A percentile compares a stretch with the other conserved stretches of the same genome.
Conservation (phyloP, 2,113 vertebrate species). For the Atractosteus spatula region DNA sequence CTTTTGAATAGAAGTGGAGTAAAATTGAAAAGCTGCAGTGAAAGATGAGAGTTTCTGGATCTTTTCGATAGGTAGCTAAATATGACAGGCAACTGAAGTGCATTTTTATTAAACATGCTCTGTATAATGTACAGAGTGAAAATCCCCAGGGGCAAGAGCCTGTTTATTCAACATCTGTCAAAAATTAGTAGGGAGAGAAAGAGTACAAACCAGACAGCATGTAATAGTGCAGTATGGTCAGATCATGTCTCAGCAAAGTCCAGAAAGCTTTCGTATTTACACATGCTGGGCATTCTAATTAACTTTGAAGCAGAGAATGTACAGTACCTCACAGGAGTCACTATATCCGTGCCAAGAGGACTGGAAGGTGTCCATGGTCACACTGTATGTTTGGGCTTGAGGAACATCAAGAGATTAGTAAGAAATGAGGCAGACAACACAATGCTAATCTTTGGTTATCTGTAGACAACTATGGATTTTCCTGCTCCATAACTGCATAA, state of each 20-base stretch:
- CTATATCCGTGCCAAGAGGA: background rate
- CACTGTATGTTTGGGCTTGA: background rate
- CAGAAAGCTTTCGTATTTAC: background rate
- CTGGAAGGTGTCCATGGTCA: background rate
- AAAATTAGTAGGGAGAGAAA: slow-evolving; percentile 24
- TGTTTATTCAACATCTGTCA: slow-evolving; percentile 32
- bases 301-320: slow-evolving; percentile 4
- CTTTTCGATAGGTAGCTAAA: background rate
- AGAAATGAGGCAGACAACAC: background rate
- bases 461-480: background rate
- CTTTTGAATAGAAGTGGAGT: no score
- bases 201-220: slow-evolving; percentile 6
- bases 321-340: background rate
- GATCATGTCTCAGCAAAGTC: background rate
- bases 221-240: background rate
- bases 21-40: no score
- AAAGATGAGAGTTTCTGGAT: background rate
- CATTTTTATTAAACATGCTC: slow-evolving; percentile 9
- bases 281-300: background rate
- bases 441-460: background rate
- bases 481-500: slow-evolving; percentile 32
- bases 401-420: background rate
- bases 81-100: slow-evolving; percentile 15
- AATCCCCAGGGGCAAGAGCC: background rate
- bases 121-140: slow-evolving; percentile 1